phyloP scores from a whole-genome alignment of 2,113 vertebrate genomes.

The Progne subis region DNA sequence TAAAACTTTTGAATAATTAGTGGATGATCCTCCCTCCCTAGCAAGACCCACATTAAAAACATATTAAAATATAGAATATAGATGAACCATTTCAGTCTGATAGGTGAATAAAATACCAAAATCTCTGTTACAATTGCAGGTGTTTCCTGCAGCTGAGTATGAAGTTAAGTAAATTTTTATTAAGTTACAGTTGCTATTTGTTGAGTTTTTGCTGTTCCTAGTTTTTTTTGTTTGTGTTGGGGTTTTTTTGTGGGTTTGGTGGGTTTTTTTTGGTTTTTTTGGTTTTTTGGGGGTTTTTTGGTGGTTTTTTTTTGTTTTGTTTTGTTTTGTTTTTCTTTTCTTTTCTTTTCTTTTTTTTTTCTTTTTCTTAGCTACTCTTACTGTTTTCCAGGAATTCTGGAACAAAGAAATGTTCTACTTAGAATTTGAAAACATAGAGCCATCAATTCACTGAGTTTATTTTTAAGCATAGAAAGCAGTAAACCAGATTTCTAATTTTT shows the following conservation, averaged over 20 bases:
- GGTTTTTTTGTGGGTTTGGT: no score
- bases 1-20: neutral
- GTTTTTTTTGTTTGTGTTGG: no score
- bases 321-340: slow-evolving; percentile 63
- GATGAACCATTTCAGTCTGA: neutral
- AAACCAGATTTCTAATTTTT: slow-evolving; percentile 57
- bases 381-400: slow-evolving; percentile 84
- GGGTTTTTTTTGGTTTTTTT: no score
- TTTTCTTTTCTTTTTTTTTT: neutral
- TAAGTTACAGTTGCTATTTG: slow-evolving; percentile 54
- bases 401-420: slow-evolving; percentile 73
- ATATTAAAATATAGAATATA: neutral
- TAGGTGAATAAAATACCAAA: neutral
- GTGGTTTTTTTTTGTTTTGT: neutral
- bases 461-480: slow-evolving; percentile 54
- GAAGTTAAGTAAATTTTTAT: slow-evolving; percentile 58
- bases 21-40: neutral
- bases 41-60: neutral
- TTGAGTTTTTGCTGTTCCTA: slow-evolving; percentile 50
- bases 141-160: slow-evolving; percentile 12
- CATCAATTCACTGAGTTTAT: slow-evolving; percentile 66
- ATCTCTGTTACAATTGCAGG: neutral
- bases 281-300: no score
- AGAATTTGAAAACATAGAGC: slow-evolving; percentile 72
- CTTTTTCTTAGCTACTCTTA: slow-evolving; percentile 63